These are phyloP conservation scores for Charadrius vociferus DNA, from an alignment of 2,113 vertebrate genomes.

Conservation along the genomic window DNA sequence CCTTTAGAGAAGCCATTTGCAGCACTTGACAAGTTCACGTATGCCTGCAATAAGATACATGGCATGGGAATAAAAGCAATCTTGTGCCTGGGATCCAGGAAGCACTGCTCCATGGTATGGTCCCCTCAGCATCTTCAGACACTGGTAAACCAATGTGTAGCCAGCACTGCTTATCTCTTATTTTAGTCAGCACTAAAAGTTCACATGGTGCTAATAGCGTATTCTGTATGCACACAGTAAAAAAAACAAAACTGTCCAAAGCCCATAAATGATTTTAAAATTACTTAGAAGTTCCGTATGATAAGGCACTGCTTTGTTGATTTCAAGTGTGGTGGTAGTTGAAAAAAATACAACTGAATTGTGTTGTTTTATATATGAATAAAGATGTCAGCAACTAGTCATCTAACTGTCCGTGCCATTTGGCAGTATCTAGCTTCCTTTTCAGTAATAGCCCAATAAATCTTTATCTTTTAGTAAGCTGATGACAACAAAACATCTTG, in stretches of 20 bases:
- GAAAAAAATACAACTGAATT: constrained; percentile 1
- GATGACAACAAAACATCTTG: constrained; percentile 62
- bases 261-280: neutral
- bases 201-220: neutral
- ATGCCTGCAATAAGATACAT: neutral
- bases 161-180: neutral
- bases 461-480: constrained; percentile 63
- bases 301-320: constrained; percentile 14
- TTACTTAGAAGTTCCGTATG: neutral
- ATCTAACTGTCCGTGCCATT: constrained; percentile 57
- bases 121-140: neutral
- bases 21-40: neutral
- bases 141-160: neutral
- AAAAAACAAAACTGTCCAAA: neutral
- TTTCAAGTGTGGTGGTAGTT: constrained; percentile 24
- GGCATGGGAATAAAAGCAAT: neutral
- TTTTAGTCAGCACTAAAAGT: neutral
- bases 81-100: neutral
- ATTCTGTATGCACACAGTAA: neutral
- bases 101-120: neutral
- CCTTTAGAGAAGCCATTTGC: neutral
- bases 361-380: constrained; percentile 27
- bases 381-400: constrained; percentile 56
- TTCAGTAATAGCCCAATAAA: constrained; percentile 63
- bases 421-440: constrained; percentile 64